phyloP scores from a whole-genome alignment of 2,797 vertebrate genomes.

The Poecile montanus region DNA sequence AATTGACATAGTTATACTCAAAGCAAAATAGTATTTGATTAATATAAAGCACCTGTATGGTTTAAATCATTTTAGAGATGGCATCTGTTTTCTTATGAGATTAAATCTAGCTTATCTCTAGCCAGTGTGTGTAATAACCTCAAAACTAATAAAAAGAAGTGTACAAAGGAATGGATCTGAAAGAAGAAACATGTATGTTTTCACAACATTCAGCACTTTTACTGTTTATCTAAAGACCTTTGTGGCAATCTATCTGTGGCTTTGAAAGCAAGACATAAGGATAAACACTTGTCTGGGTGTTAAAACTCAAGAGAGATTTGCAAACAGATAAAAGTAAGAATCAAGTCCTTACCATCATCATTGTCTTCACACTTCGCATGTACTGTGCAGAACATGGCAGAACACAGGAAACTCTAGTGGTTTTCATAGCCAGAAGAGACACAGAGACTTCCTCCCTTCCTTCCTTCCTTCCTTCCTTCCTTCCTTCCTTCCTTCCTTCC shows the following conservation, averaged over 20 bases:
- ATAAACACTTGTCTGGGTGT: background rate
- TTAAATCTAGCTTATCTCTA: slow-evolving; percentile 42
- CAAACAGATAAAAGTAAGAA: background rate
- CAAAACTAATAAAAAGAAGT: background rate
- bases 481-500: no score
- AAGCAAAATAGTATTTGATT: slow-evolving; percentile 41
- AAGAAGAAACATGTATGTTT: background rate
- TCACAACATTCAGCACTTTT: background rate
- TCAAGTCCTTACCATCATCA: background rate
- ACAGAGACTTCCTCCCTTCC: no score
- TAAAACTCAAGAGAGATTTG: background rate
- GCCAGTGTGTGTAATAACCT: background rate
- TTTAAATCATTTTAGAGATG: slow-evolving; percentile 54
- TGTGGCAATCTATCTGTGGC: background rate
- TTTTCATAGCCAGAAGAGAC: background rate
- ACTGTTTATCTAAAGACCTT: background rate
- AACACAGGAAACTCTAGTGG: background rate
- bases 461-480: background rate
- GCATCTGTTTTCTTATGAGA: slow-evolving; percentile 34
- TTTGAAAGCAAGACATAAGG: background rate
- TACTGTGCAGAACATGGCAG: background rate
- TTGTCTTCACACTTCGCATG: background rate
- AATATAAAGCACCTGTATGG: slow-evolving; percentile 46
- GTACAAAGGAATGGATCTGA: background rate
- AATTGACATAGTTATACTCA: slow-evolving; percentile 8